Evolutionary conservation across 2,113 vertebrate genomes (phyloP).

Genomic region (Shinisaurus crocodilurus): DNA sequence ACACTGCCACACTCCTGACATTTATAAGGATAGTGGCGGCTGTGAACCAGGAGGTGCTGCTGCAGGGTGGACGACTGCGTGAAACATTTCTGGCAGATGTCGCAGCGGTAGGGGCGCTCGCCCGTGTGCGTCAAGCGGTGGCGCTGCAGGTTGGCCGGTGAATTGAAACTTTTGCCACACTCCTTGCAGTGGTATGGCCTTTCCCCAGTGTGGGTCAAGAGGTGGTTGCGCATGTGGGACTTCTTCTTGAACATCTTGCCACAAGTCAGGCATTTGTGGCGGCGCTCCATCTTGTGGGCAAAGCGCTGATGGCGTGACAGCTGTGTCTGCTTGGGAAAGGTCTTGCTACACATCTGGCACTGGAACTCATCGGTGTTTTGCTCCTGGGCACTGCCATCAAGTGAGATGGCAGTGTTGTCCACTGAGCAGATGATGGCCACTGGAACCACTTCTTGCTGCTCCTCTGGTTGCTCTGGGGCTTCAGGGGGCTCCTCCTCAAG

Average conservation of each 20-base stretch:
- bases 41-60: constrained; percentile 86
- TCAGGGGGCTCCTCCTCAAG: constrained; percentile 16
- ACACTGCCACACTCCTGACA: constrained; percentile 90
- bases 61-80: constrained; percentile 84
- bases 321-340: constrained; percentile 78
- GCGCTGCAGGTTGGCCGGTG: constrained; percentile 88
- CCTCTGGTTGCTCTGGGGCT: neutral
- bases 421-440: constrained; percentile 31
- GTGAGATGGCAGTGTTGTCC: constrained; percentile 26
- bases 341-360: constrained; percentile 71
- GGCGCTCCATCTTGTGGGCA: constrained; percentile 71
- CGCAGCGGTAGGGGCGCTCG: constrained; percentile 82
- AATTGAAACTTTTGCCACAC: constrained; percentile 89
- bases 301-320: constrained; percentile 79
- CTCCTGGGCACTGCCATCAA: constrained; percentile 12
- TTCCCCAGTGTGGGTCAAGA: constrained; percentile 90
- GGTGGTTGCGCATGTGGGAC: constrained; percentile 88
- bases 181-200: constrained; percentile 89
- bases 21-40: constrained; percentile 81
- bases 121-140: constrained; percentile 88
- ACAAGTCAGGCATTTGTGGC: constrained; percentile 78
- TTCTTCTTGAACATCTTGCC: constrained; percentile 90
- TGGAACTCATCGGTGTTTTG: constrained; percentile 39
- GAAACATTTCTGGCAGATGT: constrained; percentile 79
- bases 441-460: constrained; percentile 13